Percentiles rank a stretch among this genome's conserved stretches.
These are phyloP conservation scores for Chelonus formosanus DNA, from an alignment of 2,888 invertebrate genomes.

Conservation along the genomic window DNA sequence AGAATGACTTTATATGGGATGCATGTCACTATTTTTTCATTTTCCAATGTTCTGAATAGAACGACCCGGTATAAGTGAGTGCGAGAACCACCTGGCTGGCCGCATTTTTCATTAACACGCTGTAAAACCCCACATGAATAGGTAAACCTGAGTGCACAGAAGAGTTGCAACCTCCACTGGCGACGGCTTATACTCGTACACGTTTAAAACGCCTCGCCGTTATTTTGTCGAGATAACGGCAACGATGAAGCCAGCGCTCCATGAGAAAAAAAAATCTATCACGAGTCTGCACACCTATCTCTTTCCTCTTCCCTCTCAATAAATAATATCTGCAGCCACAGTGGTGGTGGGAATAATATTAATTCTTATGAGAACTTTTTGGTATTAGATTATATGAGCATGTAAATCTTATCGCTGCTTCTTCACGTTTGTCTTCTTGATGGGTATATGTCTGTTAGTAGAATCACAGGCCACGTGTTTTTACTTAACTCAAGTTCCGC, in stretches of 20 bases:
- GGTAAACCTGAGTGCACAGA: slow-evolving; percentile 50
- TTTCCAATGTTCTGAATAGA: slow-evolving; percentile 24
- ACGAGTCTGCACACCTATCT: slow-evolving; percentile 6
- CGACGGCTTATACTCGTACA: slow-evolving; percentile 35
- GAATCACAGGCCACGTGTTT: slow-evolving; percentile 26
- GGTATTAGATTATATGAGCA: slow-evolving; percentile 3
- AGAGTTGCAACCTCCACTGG: slow-evolving; percentile 28
- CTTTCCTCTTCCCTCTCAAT: neutral
- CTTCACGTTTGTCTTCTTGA: slow-evolving; percentile 11
- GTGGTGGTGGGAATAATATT: slow-evolving; percentile 1
- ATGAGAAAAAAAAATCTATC: slow-evolving; percentile 18
- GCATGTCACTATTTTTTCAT: slow-evolving; percentile 14
- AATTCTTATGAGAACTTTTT: neutral
- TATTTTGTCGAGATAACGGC: slow-evolving; percentile 40
- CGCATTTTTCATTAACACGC: slow-evolving; percentile 62
- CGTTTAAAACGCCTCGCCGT: slow-evolving; percentile 37
- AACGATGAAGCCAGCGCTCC: slow-evolving; percentile 36
- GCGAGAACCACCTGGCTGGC: slow-evolving; percentile 52
- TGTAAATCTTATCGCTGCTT: slow-evolving; percentile 9
- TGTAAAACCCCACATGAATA: slow-evolving; percentile 60
- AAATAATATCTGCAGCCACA: slow-evolving; percentile 1
- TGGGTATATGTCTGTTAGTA: slow-evolving; percentile 17
- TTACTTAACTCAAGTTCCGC: slow-evolving; percentile 15
- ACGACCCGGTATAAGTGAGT: slow-evolving; percentile 48
- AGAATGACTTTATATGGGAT: slow-evolving; percentile 1